phyloP scores from a whole-genome alignment of 2,888 invertebrate species.

The Pterobdella sp. region DNA sequence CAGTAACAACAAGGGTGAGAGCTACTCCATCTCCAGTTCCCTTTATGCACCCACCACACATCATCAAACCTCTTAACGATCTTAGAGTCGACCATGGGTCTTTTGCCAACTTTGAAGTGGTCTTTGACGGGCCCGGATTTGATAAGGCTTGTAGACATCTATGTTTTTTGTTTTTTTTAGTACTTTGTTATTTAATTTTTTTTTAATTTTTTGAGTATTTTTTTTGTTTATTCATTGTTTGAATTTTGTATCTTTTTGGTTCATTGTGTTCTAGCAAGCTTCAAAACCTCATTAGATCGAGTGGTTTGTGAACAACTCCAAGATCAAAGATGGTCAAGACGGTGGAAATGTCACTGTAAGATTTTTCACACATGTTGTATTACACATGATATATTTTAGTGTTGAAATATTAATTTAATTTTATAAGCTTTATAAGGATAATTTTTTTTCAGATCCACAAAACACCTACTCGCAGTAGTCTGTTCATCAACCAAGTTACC shows the following conservation, averaged over 20 bases:
- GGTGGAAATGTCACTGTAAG: background rate
- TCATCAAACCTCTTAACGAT: conserved; percentile 22
- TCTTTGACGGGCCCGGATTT: background rate
- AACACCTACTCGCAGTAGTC: background rate
- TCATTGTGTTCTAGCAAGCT: background rate
- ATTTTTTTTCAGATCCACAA: background rate
- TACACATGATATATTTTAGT: background rate
- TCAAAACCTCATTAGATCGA: background rate
- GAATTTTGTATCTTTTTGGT: background rate
- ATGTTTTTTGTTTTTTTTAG: background rate
- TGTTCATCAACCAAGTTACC: background rate
- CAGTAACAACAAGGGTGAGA: conserved; percentile 12
- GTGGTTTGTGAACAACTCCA: background rate
- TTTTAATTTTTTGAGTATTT: background rate
- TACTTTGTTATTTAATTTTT: background rate
- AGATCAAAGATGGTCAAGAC: background rate
- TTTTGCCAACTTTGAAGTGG: conserved; percentile 24
- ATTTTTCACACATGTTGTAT: too few relatives aligned
- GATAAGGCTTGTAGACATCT: background rate
- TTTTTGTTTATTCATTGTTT: background rate
- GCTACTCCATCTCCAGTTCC: conserved; percentile 26
- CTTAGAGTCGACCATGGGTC: conserved; percentile 11
- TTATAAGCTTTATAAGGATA: background rate
- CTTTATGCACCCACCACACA: conserved; percentile 23
- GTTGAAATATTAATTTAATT: background rate